Base-by-base conservation (phyloP, 2,113 vertebrate genomes). In the Gymnocephalus cernua region DNA sequence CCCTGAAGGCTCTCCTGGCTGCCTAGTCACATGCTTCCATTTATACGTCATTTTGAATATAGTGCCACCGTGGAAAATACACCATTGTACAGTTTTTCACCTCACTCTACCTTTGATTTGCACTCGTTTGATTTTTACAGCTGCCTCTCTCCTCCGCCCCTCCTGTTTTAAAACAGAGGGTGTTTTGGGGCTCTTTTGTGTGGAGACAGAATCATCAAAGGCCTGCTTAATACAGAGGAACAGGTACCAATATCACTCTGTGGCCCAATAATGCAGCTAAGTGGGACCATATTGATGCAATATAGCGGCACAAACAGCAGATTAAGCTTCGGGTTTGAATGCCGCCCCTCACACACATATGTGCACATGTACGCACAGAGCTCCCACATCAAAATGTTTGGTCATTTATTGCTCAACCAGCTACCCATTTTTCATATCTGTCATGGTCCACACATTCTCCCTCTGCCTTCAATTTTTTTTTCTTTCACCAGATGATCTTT, bases 391-490 rank as follows among this genome's bases (percentile, higher is more conserved):
- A 93, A 86, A 90, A 90, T 92, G 86, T 91, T 91, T 79, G 86
- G 84, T 87, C 88, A 92, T 89, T 93, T 92, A 90, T 91, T 90
- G 76, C 89, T 84, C 90, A 91, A 90, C 73, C 76, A 69, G 67
- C 66, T 10, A 79, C 62, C 85, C 91, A 93, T 94, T 94, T 94
- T 93, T 94, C 90, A 93, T 91, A 90, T 91, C 89, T 93, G 90
- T 92, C 93, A 92, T 85, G 82, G 57, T 91, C 74, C 73, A 86
- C 87, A 87, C 86, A 86, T 74, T 86, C 89, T 87, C 82, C 82
- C 72, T 59, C 82, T 69, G 74, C 76, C 58, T 68, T 25, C 5
- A 0, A 4, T 87, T 56, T 47, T 58, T 58, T 66, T 45, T 57
- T 45, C 66, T 63, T 73, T 80, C 67, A 77, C 84, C 81, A 91